Percentiles rank a stretch among this genome's conserved stretches.
These are phyloP conservation scores for Salminus brasiliensis DNA, from an alignment of 2,113 vertebrate species.

Conservation along the genomic window DNA sequence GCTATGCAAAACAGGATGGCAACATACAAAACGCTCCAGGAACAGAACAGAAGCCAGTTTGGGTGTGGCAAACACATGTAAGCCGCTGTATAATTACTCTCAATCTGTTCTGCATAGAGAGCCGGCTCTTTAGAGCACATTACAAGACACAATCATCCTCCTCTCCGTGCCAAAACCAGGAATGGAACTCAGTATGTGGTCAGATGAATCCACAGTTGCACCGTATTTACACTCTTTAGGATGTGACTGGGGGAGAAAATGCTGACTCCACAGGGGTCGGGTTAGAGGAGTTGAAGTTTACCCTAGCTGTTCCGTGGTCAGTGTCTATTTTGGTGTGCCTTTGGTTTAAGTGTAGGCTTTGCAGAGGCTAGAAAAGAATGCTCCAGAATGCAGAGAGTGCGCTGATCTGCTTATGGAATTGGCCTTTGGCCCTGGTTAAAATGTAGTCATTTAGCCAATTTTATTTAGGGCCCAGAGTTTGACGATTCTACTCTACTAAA, in stretches of 20 bases:
- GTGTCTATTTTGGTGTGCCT: constrained; percentile 61
- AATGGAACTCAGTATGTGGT: constrained; percentile 52
- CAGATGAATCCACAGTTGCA: constrained; percentile 21
- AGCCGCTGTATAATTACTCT: constrained; percentile 59
- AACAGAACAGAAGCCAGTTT: constrained; percentile 41
- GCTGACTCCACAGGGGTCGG: constrained; percentile 58
- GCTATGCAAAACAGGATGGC: background rate
- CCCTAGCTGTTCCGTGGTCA: constrained; percentile 52
- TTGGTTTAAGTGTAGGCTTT: constrained; percentile 63
- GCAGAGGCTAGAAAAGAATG: constrained; percentile 44
- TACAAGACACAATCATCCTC: constrained; percentile 7
- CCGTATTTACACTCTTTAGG: constrained; percentile 43
- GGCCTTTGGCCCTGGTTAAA: background rate
- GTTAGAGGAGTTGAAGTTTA: constrained; percentile 64
- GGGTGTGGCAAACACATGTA: constrained; percentile 58
- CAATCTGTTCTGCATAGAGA: constrained; percentile 50
- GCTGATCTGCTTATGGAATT: background rate
- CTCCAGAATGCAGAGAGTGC: constrained; percentile 38
- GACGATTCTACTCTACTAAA: background rate
- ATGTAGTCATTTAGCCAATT: background rate
- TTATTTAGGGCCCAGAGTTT: background rate
- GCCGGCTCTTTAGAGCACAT: constrained; percentile 41
- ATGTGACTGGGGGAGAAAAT: constrained; percentile 38
- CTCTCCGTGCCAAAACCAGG: constrained; percentile 24
- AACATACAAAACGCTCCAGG: constrained; percentile 36